Evolutionary conservation across 2,888 invertebrate genomes (phyloP), one percentile per base, ranked within the genome.

Genomic region (Pristionchus exspectatus): DNA sequence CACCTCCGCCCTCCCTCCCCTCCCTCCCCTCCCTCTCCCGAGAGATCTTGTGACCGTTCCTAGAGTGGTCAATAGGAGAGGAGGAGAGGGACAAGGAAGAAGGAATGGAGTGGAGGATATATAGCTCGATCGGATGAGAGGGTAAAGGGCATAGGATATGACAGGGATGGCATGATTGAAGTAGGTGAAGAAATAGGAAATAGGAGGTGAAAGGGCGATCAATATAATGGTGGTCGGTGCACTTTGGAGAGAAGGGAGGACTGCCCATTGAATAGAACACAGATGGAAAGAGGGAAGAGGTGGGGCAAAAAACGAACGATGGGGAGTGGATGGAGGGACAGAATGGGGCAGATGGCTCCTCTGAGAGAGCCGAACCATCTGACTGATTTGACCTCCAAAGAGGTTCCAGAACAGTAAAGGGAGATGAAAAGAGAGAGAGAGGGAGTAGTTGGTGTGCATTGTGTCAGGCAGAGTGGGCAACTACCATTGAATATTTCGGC

Each of bases 41-140:
- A 81, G 54, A 81, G 81, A 81, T 81, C 81, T 81, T 81, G 81
- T 81, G 81, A 81, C 81, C 81, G 81, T 81, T 81, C 38, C 81
- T 27, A n/a, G 69, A 69, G 14, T 81, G 50, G 81, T 81, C 81
- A 81, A 81, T 81, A 81, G 81, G 27, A 27, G 81, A 50, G 50
- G 24, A 27, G 81, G 27, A 50, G 81, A 38, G 50, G 74, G 50
- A 63, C 63, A 81, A 54, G 24, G 44, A 50, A 63, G 63, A 63
- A n/a, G 63, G 63, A 33, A 72, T 12, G 33, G 33, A 72, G 0
- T 5, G 81, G 50, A 9, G 77, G 44, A 81, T 33, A 33, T 16
- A 74, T 74, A 74, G 50, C 38, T 77, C 44, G 50, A 54, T n/a
- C 81, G 50, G 5, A 54, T 54, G 50, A 2, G 16, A 33, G 50